phyloP scores from a whole-genome alignment of 2,797 vertebrate genomes.

The Danio albolineatus region DNA sequence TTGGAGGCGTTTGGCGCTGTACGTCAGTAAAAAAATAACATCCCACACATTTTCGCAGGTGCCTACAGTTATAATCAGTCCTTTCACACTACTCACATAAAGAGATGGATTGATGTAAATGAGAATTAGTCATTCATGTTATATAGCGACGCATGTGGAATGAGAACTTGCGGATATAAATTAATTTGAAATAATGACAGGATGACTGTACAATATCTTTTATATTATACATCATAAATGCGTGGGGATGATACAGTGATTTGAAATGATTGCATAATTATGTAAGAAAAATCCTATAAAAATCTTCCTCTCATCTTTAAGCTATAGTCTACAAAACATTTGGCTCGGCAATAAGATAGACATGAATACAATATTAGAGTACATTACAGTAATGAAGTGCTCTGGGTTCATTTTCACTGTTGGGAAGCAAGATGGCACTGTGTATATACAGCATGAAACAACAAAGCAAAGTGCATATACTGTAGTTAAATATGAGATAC shows the following conservation, averaged over 20 bases:
- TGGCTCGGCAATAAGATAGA: background rate
- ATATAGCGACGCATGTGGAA: background rate
- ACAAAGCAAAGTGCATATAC: background rate
- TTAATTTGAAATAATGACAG: background rate
- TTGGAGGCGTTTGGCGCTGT: background rate
- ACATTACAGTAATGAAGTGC: no score
- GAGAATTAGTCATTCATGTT: constrained; percentile 4
- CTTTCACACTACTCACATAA: background rate
- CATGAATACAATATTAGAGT: background rate
- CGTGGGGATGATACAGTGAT: background rate
- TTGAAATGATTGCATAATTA: background rate
- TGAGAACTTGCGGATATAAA: background rate
- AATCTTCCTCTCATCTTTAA: background rate
- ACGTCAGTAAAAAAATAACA: background rate
- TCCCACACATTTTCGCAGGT: constrained; percentile 27
- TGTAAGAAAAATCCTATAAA: no score
- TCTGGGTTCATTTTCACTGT: background rate
- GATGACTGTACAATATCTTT: background rate
- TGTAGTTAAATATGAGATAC: no score
- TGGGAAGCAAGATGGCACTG: background rate
- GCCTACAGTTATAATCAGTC: constrained; percentile 3
- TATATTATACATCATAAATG: background rate
- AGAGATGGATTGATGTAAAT: constrained; percentile 22
- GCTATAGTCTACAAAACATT: background rate
- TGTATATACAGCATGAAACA: no score